Evolutionary conservation across 2,888 invertebrate species (phyloP).

Genomic region (Acleris emargana): DNA sequence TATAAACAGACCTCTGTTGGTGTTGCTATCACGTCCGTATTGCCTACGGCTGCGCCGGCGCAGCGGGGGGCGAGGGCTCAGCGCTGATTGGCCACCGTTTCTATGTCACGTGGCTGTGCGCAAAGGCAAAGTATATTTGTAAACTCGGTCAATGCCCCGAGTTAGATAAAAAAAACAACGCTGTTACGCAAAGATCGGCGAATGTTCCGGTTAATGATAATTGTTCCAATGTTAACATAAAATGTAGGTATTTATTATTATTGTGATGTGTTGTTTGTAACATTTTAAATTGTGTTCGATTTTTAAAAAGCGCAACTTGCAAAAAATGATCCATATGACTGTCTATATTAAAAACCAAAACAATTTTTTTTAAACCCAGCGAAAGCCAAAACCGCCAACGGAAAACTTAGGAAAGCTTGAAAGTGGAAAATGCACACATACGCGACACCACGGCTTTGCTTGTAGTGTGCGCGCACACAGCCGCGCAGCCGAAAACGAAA

Average conservation of each 20-base stretch:
- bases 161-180: slow-evolving; percentile 80
- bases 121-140: slow-evolving; percentile 77
- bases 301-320: not conserved
- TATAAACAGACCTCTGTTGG: slow-evolving; percentile 40
- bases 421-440: slow-evolving; percentile 77
- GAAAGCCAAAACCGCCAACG: slow-evolving; percentile 35
- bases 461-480: slow-evolving; percentile 53
- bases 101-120: slow-evolving; percentile 79
- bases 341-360: too few relatives aligned
- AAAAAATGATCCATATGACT: too few relatives aligned
- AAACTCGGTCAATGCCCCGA: slow-evolving; percentile 82
- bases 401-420: slow-evolving; percentile 80
- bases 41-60: slow-evolving; percentile 3
- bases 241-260: slow-evolving; percentile 3
- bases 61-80: slow-evolving; percentile 44
- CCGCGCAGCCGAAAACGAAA: slow-evolving; percentile 81
- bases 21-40: slow-evolving; percentile 23
- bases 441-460: slow-evolving; percentile 35
- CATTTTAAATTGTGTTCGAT: too few relatives aligned
- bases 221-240: slow-evolving; percentile 11
- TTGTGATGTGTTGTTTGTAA: too few relatives aligned
- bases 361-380: not conserved
- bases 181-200: slow-evolving; percentile 75
- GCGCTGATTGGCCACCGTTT: slow-evolving; percentile 54
- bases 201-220: slow-evolving; percentile 41